These are phyloP conservation scores for Calameuta pallipes DNA, from an alignment of 2,888 invertebrate genomes.

Conservation along the genomic window DNA sequence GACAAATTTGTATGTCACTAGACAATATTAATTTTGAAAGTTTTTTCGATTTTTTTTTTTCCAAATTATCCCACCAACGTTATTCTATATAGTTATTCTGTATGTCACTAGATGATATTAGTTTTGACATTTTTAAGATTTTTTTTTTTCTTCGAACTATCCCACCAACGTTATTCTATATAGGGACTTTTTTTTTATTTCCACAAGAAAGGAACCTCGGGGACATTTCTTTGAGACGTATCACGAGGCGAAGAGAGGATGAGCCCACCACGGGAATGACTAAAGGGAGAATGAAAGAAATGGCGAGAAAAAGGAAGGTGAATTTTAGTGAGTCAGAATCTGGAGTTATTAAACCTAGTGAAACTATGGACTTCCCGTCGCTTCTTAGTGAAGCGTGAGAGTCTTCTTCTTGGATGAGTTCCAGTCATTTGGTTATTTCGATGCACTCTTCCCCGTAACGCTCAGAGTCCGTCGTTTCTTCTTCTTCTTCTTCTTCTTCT, in stretches of 20 bases:
- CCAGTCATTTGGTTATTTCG: constrained; percentile 50
- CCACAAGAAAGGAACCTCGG: no score
- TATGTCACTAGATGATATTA: no score
- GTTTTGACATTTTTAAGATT: no score
- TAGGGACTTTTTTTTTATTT: background rate
- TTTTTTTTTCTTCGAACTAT: no score
- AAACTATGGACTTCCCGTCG: background rate
- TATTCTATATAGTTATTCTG: background rate
- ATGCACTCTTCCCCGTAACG: constrained; percentile 34
- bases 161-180: background rate
- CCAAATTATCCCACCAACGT: no score
- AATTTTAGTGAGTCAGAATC: background rate
- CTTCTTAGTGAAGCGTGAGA: constrained; percentile 27
- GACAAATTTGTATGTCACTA: no score
- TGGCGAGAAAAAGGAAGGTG: background rate
- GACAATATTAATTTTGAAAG: no score
- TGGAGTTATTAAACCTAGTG: constrained; percentile 3
- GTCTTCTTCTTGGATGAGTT: constrained; percentile 45
- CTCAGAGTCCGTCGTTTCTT: constrained; percentile 17
- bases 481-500: constrained; percentile 11
- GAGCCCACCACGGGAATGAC: background rate
- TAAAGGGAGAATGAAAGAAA: background rate
- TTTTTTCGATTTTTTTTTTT: no score
- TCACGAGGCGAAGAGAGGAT: background rate
- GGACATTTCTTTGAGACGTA: background rate